Evolutionary conservation across 2,888 invertebrate species (phyloP), one percentile per base, ranked within the genome.

Genomic region (Lasioglossum leucozonium): DNA sequence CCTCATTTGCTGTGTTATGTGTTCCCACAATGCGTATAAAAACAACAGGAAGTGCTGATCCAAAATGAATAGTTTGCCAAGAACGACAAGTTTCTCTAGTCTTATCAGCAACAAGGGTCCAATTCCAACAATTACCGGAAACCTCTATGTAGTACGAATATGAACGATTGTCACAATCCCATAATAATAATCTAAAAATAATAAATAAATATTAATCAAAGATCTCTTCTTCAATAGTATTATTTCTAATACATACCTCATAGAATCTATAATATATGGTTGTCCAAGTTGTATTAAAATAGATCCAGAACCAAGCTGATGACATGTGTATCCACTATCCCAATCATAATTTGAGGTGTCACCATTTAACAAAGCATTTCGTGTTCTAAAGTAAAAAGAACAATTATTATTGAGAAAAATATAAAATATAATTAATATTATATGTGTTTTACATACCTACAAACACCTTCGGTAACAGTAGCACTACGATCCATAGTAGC

Each of bases 291-390:
- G 99, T 86, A 99, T 98, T 91, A 99, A 96, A 93, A 99, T 99
- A 91, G 98, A 97, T 82, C 99, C 99, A 89, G 98, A 98, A 91
- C 99, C 98, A 86, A 99, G 96, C 95, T 99, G 99, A 96, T 99
- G 99, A 95, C 99, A 99, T 6, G 99, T 99, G 95, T 99, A 99
- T 87, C 99, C 99, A 79, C 98, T 98, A 95, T 99, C 99, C 99
- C 99, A 99, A 96, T 99, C 99, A 95, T 99, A 99, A 95, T 98
- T 97, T 92, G 97, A 97, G 79, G 97, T 98, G 95, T 99, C 99
- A 22, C 99, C 99, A 96, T 99, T 99, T 84, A 99, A 96, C 18
- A 99, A 96, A 0, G 99, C 98, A 96, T 99, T 99, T 89, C 99
- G 96, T 72, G 98, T 97, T 18, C 99, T 97, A 93, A 44, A 74